These are phyloP conservation scores for Matsumurasca onukii DNA, from an alignment of 1,140 invertebrate genomes.

Conservation along the genomic window DNA sequence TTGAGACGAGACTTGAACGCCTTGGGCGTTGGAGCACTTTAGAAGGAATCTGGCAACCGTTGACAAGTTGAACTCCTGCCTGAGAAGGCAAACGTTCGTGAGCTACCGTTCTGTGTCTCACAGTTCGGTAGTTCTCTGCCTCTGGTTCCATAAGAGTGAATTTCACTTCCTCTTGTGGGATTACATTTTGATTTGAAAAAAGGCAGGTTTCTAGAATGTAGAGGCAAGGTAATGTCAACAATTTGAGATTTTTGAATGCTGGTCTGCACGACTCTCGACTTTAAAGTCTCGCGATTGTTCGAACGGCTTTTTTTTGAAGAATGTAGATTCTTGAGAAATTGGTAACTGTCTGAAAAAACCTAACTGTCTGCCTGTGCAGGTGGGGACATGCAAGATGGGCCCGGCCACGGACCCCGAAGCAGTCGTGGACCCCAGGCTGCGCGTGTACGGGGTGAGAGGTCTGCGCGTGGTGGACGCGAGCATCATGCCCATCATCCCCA, in stretches of 20 bases:
- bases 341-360: not conserved
- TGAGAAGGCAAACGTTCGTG: no score
- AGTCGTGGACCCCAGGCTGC: slow-evolving; percentile 44
- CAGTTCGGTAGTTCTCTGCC: no score
- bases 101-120: no score
- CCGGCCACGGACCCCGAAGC: slow-evolving; percentile 41
- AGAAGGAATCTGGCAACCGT: no score
- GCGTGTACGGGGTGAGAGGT: slow-evolving; percentile 36
- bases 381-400: slow-evolving; percentile 54
- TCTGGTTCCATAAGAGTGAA: no score
- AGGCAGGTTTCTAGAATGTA: not conserved
- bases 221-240: not conserved
- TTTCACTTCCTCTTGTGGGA: no score
- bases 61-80: no score
- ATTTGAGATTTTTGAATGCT: not conserved
- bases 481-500: slow-evolving; percentile 52
- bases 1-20: no score
- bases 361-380: slow-evolving; percentile 13
- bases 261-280: not conserved
- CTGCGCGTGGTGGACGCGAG: slow-evolving; percentile 46
- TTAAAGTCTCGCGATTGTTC: not conserved
- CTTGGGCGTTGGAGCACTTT: no score
- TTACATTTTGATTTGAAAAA: not conserved
- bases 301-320: not conserved
- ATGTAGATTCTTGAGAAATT: not conserved